phyloP scores from a whole-genome alignment of 1,140 invertebrate genomes.

The Saccostrea cuccullata region DNA sequence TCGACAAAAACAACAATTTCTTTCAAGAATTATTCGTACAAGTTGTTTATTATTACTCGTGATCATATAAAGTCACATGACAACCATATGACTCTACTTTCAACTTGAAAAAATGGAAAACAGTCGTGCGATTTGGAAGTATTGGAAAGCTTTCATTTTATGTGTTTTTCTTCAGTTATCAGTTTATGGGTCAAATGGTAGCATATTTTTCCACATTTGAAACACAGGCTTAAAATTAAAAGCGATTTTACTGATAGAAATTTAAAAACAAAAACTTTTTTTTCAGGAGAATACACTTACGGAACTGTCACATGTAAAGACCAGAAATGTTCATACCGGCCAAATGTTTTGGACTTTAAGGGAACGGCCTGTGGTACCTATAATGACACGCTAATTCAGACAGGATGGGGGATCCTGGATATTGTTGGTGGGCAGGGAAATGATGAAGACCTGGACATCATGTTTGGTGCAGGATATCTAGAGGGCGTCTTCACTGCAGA shows the following conservation, averaged over 20 bases:
- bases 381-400: constrained; percentile 67
- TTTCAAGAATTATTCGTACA: not conserved
- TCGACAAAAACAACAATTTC: not conserved
- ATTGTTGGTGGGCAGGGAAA: constrained; percentile 65
- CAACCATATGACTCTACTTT: constrained; percentile 26
- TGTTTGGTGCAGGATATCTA: constrained; percentile 73
- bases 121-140: not conserved
- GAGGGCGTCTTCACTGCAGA: constrained; percentile 70
- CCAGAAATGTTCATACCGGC: constrained; percentile 59
- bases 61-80: constrained; percentile 12
- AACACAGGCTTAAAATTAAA: not conserved
- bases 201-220: not conserved
- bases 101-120: not conserved
- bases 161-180: not conserved
- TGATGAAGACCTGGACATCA: constrained; percentile 59
- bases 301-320: constrained; percentile 67
- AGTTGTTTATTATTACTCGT: not conserved
- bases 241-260: not conserved
- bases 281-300: constrained; percentile 53
- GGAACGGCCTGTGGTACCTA: constrained; percentile 65
- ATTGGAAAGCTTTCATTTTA: not conserved
- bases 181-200: not conserved
- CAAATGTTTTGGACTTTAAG: constrained; percentile 57
- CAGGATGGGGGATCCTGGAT: constrained; percentile 73
- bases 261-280: not conserved